phyloP scores from a whole-genome alignment of 2,113 vertebrate species.

The Thamnaconus septentrionalis region DNA sequence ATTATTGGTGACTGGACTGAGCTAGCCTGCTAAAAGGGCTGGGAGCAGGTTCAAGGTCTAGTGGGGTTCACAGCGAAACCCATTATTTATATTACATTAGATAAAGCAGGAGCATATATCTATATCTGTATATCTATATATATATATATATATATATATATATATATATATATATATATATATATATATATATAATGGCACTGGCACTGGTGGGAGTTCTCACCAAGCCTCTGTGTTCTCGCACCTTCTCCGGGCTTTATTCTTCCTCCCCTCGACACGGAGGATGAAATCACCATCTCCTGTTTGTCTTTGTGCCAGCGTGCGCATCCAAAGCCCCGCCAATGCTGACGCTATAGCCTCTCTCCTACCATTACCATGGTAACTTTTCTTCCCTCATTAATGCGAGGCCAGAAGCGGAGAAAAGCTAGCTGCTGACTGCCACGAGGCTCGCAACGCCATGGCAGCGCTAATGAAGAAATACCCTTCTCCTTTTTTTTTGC shows the following conservation, averaged over 20 bases:
- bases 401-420: constrained; percentile 42
- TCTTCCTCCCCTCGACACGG: constrained; percentile 20
- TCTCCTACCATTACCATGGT: constrained; percentile 64
- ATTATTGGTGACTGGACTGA: too few species aligned
- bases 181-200: too few species aligned
- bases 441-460: too few species aligned
- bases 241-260: neutral
- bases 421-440: neutral
- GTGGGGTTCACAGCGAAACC: too few species aligned
- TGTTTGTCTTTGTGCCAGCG: constrained; percentile 13
- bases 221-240: too few species aligned
- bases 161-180: too few species aligned
- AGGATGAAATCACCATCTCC: constrained; percentile 21
- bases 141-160: neutral
- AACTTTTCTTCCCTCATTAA: constrained; percentile 59
- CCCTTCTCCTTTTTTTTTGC: constrained; percentile 5
- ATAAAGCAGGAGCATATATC: neutral
- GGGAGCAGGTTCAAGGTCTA: too few species aligned
- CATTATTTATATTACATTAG: too few species aligned
- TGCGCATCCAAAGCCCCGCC: constrained; percentile 46
- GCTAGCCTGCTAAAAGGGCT: too few species aligned
- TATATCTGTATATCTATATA: constrained; percentile 9
- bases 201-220: too few species aligned
- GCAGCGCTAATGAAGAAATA: too few species aligned
- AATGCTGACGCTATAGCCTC: constrained; percentile 14